Conservation (phyloP, 2,113 vertebrate genomes). For the Elephas maximus region DNA sequence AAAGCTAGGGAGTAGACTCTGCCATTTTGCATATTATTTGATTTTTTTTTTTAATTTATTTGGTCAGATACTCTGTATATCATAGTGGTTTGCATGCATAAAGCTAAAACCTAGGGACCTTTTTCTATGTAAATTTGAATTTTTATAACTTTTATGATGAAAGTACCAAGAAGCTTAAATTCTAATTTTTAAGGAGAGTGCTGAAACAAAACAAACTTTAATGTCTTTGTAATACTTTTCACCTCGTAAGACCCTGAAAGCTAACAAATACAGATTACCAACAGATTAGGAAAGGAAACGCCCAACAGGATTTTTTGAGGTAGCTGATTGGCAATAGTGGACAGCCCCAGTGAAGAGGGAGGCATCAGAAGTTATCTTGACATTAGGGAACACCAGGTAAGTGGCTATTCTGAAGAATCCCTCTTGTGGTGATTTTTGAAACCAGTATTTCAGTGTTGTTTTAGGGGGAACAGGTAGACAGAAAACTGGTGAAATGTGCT, state of each 20-base stretch:
- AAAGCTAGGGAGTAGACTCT: not conserved
- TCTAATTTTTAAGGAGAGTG: constrained; percentile 40
- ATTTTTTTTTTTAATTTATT: constrained; percentile 53
- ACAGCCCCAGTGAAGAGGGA: not conserved
- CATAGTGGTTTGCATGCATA: not conserved
- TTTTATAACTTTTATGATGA: constrained; percentile 46
- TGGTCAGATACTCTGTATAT: not conserved
- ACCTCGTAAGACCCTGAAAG: not conserved
- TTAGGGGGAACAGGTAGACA: not conserved
- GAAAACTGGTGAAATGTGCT: constrained; percentile 16
- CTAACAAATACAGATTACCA: not conserved
- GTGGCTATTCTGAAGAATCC: not conserved
- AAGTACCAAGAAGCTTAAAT: constrained; percentile 6
- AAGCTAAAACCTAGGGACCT: constrained; percentile 31
- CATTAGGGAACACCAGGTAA: not conserved
- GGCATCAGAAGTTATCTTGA: not conserved
- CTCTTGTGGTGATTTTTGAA: constrained; percentile 20
- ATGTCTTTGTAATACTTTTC: not conserved
- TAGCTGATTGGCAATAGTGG: not conserved
- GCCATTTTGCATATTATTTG: not conserved
- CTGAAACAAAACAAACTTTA: constrained; percentile 25
- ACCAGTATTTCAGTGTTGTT: constrained; percentile 1
- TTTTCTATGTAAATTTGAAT: constrained; percentile 34
- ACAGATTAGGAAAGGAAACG: not conserved
- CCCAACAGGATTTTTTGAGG: not conserved